A percentile compares a stretch with the other conserved stretches of the same genome.
These are phyloP conservation scores for Dinoponera quadriceps DNA, from an alignment of 1,140 invertebrate species.

Conservation along the genomic window DNA sequence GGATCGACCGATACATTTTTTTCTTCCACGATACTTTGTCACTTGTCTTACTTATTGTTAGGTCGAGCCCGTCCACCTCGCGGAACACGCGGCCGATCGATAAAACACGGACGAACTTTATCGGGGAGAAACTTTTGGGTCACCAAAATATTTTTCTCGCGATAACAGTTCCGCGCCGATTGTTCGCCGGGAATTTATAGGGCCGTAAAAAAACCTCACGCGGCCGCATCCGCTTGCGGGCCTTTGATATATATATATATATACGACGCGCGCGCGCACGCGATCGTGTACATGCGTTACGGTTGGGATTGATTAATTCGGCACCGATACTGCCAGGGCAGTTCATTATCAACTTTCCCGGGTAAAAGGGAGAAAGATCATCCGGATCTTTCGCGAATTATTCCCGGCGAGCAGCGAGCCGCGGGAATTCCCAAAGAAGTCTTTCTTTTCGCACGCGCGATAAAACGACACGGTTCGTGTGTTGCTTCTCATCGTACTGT, in stretches of 20 bases:
- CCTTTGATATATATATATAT: conserved; percentile 1
- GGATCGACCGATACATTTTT: not conserved
- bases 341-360: not conserved
- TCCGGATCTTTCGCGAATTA: not conserved
- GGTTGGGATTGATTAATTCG: conserved; percentile 12
- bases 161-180: conserved; percentile 19
- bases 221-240: conserved; percentile 21
- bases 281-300: not conserved
- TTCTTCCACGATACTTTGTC: not conserved
- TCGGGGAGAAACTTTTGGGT: conserved; percentile 59
- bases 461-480: not conserved
- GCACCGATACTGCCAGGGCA: not conserved
- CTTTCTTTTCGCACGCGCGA: not conserved
- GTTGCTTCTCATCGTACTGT: not conserved
- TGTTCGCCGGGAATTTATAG: conserved; percentile 48
- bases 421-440: not conserved
- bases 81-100: conserved; percentile 37
- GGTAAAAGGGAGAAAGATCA: too few relatives aligned
- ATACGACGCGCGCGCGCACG: not conserved
- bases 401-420: not conserved
- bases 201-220: conserved; percentile 56
- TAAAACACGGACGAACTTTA: conserved; percentile 58
- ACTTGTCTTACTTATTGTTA: conserved; percentile 50
- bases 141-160: conserved; percentile 64
- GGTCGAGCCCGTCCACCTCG: not conserved